Evolutionary conservation across 2,888 invertebrate genomes (phyloP), one percentile per base, ranked within the genome.

Genomic region (Cheiracanthium punctorium): DNA sequence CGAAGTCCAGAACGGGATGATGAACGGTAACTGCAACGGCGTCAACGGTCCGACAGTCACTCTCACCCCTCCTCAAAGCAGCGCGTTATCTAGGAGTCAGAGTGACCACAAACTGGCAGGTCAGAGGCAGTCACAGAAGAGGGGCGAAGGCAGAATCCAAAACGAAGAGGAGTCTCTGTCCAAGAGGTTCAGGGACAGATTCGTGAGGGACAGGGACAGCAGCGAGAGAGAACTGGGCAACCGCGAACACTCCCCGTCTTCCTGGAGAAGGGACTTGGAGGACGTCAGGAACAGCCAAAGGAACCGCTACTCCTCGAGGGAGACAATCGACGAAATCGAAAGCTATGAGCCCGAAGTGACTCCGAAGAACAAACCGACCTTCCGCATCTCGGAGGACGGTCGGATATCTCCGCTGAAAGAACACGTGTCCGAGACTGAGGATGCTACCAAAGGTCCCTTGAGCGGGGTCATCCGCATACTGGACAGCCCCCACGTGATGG

Each of bases 41-140:
- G 8, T 81, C 4, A 76, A 72, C 24, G 86, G 81, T 0, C 86
- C 86, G 2, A 76, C 81, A 0, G 72, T 87, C 12, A 87, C 86
- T 14, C 52, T 87, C 37, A 87, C 86, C 4, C 86, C 86, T 1
- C 86, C 87, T 5, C 79, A 86, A 30, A 74, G 58, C 17, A 89
- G 82, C 48, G 97, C 97, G 0, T 92, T 98, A 28, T 96, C 97
- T 94, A 93, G 97, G 88, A 97, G 97, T 88, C 97, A 98, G 92
- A 97, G 97, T 91, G 97, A 98, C 91, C 97, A 97, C 92, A 94
- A 97, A 58, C 93, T 98, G 88, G 96, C 97, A 8, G 93, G 96
- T 0, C 97, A 97, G 91, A 77, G 76, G 28, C 76, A 74, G 41
- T 77, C 81, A 0, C 76, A 75, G 20, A 87, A 87, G 33, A 37